These are phyloP conservation scores for Oxyruncus cristatus DNA, from an alignment of 2,113 vertebrate genomes.

Conservation along the genomic window DNA sequence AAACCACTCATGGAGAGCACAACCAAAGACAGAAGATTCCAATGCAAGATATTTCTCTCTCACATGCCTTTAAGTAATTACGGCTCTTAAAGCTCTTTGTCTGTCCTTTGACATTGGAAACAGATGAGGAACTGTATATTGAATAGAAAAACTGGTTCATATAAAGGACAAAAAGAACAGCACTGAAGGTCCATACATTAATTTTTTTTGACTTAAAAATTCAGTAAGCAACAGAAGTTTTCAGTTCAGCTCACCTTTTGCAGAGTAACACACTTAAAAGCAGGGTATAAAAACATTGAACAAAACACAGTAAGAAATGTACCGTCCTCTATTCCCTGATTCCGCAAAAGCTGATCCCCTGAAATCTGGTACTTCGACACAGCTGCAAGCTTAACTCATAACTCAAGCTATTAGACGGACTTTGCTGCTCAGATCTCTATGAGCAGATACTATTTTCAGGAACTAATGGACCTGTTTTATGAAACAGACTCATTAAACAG, in stretches of 20 bases:
- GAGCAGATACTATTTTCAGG: not conserved
- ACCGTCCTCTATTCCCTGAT: accelerated
- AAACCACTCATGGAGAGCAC: not conserved
- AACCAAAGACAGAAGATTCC: not conserved
- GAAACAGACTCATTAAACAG: not conserved
- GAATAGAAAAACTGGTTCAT: not conserved
- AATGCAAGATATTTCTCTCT: not conserved
- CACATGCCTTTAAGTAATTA: slow-evolving; percentile 1
- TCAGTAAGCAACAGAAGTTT: not conserved
- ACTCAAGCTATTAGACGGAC: not conserved
- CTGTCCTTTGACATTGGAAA: slow-evolving; percentile 30
- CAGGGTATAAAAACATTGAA: not conserved
- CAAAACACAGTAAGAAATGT: not conserved
- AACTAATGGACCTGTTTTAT: not conserved
- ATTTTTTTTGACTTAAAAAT: not conserved
- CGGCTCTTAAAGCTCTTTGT: slow-evolving; percentile 8
- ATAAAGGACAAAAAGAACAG: not conserved
- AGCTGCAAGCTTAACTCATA: not conserved
- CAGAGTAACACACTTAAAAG: not conserved
- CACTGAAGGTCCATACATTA: not conserved
- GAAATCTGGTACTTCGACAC: not conserved
- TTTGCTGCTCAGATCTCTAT: not conserved
- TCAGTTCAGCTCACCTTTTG: not conserved
- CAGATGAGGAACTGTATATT: slow-evolving; percentile 11
- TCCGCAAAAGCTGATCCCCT: not conserved